These are phyloP conservation scores for Euphonia xanthogaster DNA, from an alignment of 2,797 vertebrate genomes.

Conservation along the genomic window DNA sequence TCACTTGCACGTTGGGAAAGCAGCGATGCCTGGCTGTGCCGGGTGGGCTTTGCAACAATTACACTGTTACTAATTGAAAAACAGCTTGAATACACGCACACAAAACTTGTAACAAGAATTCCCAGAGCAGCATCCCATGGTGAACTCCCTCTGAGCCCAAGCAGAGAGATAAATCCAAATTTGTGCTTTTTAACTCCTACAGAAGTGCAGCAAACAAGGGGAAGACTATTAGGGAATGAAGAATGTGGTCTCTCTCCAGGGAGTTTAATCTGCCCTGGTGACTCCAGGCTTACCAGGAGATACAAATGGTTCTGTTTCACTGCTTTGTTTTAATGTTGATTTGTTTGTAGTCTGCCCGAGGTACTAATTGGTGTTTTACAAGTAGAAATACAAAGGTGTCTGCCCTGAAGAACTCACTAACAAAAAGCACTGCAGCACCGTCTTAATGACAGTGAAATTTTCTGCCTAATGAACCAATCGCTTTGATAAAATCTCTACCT, in stretches of 20 bases:
- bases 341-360: slow-evolving; percentile 50
- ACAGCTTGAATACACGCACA: not conserved
- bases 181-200: not conserved
- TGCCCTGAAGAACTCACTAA: slow-evolving; percentile 33
- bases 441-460: slow-evolving; percentile 14
- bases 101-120: not conserved
- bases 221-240: not conserved
- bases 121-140: not conserved
- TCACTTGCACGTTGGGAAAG: fast-evolving
- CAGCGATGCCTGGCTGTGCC: not conserved
- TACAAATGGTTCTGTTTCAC: not conserved
- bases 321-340: slow-evolving; percentile 34
- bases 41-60: not conserved
- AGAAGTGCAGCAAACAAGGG: not conserved
- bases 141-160: not conserved
- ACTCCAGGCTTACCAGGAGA: slow-evolving; percentile 2
- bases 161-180: not conserved
- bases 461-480: slow-evolving; percentile 47
- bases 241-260: not conserved
- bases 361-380: slow-evolving; percentile 42
- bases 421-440: not conserved
- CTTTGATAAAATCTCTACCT: slow-evolving; percentile 51
- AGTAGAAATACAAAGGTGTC: slow-evolving; percentile 42
- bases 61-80: not conserved
- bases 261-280: not conserved